Evolutionary conservation across 2,797 vertebrate species (phyloP).

Genomic region (Kryptopterus vitreolus): DNA sequence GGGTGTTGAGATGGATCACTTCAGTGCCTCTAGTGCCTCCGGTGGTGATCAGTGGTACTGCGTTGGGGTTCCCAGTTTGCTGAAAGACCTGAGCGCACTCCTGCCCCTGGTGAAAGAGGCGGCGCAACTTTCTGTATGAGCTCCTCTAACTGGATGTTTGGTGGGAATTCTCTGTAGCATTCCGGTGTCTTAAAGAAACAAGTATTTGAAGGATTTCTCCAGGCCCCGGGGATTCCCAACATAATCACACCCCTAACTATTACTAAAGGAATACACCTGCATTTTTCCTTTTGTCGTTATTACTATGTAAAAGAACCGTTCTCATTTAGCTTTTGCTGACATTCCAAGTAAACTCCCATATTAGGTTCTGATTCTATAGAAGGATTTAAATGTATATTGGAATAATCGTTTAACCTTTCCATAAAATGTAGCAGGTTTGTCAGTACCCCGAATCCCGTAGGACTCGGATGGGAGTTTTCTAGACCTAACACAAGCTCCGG

Average conservation of each 20-base stretch:
- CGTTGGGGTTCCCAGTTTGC: conserved; percentile 75
- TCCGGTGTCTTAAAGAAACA: conserved; percentile 23
- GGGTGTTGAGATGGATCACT: conserved; percentile 79
- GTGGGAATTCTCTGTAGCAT: conserved; percentile 33
- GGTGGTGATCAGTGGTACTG: conserved; percentile 80
- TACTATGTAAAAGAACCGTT: background rate
- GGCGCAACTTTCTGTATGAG: conserved; percentile 79
- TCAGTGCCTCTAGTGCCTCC: conserved; percentile 74
- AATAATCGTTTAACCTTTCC: background rate
- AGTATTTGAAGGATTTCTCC: background rate
- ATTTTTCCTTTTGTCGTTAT: background rate
- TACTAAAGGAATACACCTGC: background rate
- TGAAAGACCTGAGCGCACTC: conserved; percentile 73
- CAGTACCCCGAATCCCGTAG: background rate
- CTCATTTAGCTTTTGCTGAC: background rate
- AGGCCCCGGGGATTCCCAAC: background rate
- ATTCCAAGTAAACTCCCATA: background rate
- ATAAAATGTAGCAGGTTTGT: background rate
- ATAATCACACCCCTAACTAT: background rate
- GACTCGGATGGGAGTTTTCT: background rate
- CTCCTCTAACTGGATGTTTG: background rate
- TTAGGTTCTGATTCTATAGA: background rate
- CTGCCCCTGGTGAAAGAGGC: conserved; percentile 74
- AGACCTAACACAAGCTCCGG: background rate
- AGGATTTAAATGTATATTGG: background rate